Evolutionary conservation across 2,888 invertebrate genomes (phyloP).

Genomic region (Drosophila nigricruria): DNA sequence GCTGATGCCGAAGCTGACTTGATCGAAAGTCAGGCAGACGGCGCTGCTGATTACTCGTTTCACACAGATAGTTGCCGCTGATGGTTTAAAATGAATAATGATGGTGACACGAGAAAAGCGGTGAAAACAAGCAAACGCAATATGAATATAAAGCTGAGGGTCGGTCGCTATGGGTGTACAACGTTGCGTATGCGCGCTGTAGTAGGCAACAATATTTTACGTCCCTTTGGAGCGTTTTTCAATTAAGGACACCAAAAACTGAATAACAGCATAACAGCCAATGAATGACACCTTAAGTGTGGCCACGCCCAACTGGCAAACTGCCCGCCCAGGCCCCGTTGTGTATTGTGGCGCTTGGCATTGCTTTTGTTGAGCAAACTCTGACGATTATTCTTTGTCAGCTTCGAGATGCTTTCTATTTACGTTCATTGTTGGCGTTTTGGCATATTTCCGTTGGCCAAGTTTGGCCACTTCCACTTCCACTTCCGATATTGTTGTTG

Average conservation of each 20-base stretch:
- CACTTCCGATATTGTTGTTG: conserved; percentile 17
- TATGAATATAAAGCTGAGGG: conserved; percentile 78
- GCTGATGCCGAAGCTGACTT: conserved; percentile 28
- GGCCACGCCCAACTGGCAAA: conserved; percentile 13
- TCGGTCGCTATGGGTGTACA: conserved; percentile 26
- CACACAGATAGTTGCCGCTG: conserved; percentile 10
- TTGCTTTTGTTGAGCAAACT: conserved; percentile 38
- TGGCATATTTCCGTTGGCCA: conserved; percentile 71
- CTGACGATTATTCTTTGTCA: conserved; percentile 68
- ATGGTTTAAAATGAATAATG: conserved; percentile 68
- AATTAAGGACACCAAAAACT: conserved; percentile 43
- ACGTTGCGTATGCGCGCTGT: conserved; percentile 52
- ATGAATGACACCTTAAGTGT: conserved; percentile 76
- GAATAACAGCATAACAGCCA: conserved; percentile 47
- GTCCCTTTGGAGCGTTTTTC: conserved; percentile 45
- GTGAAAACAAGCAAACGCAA: conserved; percentile 53
- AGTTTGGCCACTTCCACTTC: conserved; percentile 64
- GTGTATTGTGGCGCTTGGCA: conserved; percentile 5
- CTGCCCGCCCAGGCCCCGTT: neutral
- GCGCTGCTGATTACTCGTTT: conserved; percentile 30
- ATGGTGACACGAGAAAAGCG: conserved; percentile 70
- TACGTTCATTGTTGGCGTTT: conserved; percentile 56
- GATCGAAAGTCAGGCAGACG: conserved; percentile 54
- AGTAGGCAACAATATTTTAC: conserved; percentile 43
- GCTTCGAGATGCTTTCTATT: conserved; percentile 57